These are phyloP conservation scores for Temnothorax rugatulus DNA, from an alignment of 2,888 invertebrate species.

Conservation along the genomic window DNA sequence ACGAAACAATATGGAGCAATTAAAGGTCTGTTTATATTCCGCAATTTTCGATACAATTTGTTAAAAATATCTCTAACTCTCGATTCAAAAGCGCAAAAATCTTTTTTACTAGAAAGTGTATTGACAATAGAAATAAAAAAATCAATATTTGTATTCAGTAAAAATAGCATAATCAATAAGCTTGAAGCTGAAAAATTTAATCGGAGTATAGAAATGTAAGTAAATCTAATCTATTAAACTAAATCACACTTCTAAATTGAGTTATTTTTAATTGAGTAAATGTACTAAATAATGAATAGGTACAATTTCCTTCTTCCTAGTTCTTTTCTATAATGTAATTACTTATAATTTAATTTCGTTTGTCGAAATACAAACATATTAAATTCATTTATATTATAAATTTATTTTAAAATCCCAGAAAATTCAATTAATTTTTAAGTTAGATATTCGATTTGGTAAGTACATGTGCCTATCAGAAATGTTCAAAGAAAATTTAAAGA, in stretches of 20 bases:
- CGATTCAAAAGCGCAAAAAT: neutral
- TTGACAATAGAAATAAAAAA: conserved; percentile 15
- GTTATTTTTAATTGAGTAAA: neutral
- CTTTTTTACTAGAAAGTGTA: neutral
- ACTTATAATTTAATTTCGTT: neutral
- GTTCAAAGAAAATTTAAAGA: neutral
- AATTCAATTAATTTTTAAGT: neutral
- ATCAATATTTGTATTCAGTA: neutral
- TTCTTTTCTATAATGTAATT: neutral
- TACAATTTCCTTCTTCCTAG: neutral
- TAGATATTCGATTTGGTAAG: neutral
- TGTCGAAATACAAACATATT: neutral
- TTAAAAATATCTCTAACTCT: neutral
- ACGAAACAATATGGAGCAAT: conserved; percentile 15
- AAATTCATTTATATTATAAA: neutral
- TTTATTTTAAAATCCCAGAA: neutral
- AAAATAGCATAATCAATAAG: neutral
- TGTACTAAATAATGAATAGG: neutral
- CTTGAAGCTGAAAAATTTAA: neutral
- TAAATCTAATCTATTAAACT: neutral
- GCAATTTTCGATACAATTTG: neutral
- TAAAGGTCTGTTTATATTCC: conserved; percentile 3
- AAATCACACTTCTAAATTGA: neutral
- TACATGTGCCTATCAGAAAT: neutral
- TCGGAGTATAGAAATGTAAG: neutral